Evolutionary conservation across 2,888 invertebrate species (phyloP).

Genomic region (Pycnomerus fuliginosus): DNA sequence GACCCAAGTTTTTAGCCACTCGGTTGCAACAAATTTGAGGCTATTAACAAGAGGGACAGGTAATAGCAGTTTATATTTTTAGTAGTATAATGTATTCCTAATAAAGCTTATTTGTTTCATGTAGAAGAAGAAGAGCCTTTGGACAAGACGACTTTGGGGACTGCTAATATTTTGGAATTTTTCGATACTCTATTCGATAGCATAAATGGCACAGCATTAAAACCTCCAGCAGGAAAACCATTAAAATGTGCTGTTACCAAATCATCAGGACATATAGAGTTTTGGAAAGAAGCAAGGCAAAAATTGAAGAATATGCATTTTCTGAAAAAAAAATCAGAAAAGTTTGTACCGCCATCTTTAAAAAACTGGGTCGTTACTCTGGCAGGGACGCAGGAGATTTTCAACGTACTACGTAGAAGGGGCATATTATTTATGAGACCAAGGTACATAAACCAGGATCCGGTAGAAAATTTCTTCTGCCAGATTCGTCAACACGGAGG

Average conservation of each 20-base stretch:
- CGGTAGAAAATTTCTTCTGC: conserved; percentile 16
- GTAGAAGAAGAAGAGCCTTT: no score
- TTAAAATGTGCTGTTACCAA: conserved; percentile 6
- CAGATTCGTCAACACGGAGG: conserved; percentile 12
- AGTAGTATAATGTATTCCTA: no score
- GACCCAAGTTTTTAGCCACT: conserved; percentile 20
- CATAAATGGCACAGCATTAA: conserved; percentile 4
- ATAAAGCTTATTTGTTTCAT: no score
- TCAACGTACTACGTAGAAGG: neutral
- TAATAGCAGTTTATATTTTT: no score
- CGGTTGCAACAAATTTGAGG: conserved; percentile 8
- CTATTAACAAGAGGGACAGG: no score
- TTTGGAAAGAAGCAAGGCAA: conserved; percentile 5
- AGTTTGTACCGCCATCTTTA: conserved; percentile 8
- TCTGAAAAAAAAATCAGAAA: neutral
- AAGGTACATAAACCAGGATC: conserved; percentile 11
- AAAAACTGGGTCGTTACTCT: conserved; percentile 11
- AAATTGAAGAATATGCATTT: conserved; percentile 6
- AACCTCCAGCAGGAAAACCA: neutral
- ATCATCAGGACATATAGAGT: conserved; percentile 1
- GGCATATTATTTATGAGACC: conserved; percentile 3
- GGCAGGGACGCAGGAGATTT: conserved; percentile 4
- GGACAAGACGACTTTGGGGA: no score
- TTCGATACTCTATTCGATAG: conserved; percentile 7
- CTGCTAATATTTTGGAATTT: conserved; percentile 5